These are phyloP conservation scores for Nansenia antarctica DNA, from an alignment of 2,113 vertebrate genomes.

Conservation along the genomic window DNA sequence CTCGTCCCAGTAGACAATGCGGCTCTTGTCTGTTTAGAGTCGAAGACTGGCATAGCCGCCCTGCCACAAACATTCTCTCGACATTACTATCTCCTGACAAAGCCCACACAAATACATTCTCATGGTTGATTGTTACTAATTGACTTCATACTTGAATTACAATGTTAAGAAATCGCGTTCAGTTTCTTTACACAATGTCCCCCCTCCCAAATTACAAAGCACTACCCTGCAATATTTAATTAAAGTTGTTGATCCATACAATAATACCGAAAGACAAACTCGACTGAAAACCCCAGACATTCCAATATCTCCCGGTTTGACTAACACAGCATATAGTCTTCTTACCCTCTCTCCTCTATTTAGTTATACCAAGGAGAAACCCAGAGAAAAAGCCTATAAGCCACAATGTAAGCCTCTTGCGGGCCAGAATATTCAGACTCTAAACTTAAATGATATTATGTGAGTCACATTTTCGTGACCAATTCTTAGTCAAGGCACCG, in stretches of 20 bases:
- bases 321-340: neutral
- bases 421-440: constrained; percentile 6
- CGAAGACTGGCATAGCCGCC: neutral
- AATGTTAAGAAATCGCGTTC: neutral
- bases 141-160: neutral
- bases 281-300: neutral
- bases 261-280: too few relatives aligned
- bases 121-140: neutral
- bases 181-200: neutral
- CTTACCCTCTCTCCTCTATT: neutral
- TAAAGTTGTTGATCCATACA: neutral
- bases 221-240: neutral
- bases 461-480: constrained; percentile 33
- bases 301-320: neutral
- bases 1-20: constrained; percentile 6
- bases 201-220: neutral
- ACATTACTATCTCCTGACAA: neutral
- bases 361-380: constrained; percentile 20
- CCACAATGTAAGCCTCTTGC: constrained; percentile 29
- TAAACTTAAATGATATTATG: constrained; percentile 33
- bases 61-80: neutral
- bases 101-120: constrained; percentile 7
- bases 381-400: constrained; percentile 22
- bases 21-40: constrained; percentile 6
- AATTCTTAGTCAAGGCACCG: constrained; percentile 9